phyloP scores from a whole-genome alignment of 2,797 vertebrate genomes.

The Numenius phaeopus region DNA sequence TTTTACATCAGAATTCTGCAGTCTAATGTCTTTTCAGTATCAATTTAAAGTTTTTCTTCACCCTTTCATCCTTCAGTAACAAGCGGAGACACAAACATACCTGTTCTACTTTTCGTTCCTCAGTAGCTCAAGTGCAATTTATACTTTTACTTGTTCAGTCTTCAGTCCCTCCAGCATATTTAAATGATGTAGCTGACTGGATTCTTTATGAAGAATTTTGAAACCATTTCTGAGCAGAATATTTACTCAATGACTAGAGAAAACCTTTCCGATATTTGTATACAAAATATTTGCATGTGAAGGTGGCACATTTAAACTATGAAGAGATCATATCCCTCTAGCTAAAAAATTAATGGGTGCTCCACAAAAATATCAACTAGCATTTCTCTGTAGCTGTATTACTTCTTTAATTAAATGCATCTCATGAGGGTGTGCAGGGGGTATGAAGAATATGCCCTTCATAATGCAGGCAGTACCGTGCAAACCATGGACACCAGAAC shows the following conservation, averaged over 20 bases:
- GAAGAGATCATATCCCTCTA: not conserved
- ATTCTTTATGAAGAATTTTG: slow-evolving; percentile 2
- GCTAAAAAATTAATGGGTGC: not conserved
- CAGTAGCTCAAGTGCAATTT: not conserved
- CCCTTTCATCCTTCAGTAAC: slow-evolving; percentile 23
- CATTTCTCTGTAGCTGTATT: not conserved
- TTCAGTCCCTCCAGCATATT: slow-evolving; percentile 6
- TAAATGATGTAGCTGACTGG: not conserved
- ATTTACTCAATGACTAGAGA: not conserved
- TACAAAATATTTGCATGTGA: slow-evolving; percentile 5
- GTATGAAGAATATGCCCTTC: not conserved
- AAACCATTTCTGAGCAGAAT: not conserved
- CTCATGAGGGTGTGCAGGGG: not conserved
- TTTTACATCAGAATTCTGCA: slow-evolving; percentile 40
- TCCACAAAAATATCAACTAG: not conserved
- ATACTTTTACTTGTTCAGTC: not conserved
- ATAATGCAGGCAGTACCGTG: not conserved
- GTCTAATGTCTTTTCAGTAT: not conserved
- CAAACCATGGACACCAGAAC: not conserved
- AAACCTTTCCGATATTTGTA: not conserved
- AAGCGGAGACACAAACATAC: not conserved
- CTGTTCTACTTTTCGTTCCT: slow-evolving; percentile 34
- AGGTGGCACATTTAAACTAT: not conserved
- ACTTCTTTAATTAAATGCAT: not conserved
- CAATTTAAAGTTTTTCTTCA: slow-evolving; percentile 1